Base-by-base conservation (phyloP, 1,140 invertebrate species). In the Drosophila ambigua region DNA sequence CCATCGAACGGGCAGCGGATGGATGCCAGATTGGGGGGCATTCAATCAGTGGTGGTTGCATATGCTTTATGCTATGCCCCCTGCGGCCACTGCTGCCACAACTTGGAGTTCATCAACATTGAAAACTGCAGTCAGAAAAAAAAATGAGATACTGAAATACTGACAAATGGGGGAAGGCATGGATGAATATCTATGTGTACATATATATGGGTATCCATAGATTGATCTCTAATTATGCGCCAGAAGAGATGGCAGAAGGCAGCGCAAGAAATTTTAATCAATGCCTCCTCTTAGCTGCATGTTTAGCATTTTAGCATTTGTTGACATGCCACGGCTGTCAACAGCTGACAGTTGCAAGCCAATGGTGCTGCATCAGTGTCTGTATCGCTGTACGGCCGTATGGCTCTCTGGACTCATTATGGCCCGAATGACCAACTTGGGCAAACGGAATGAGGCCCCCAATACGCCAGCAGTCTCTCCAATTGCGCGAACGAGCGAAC, bases 281-380 rank as follows among this genome's bases (percentile, higher is more conserved):
- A 85, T 79, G 83, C 78, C 68, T 74, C 60, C 35, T 39, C 35
- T 39, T 52, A 50, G 75, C 66, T 65, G 79, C 51, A 78, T 79
- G 83, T 74, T 85, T 74, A 62, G 72, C 78, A 87, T 87, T 76
- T 87, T 82, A 66, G 72, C 82, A 85, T 85, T 85, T 82, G 74
- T 88, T 84, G 82, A 87, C 82, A 87, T 87, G 82, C 82, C 82
- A 87, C 83, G 82, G 82, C 82, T 87, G 83, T 85, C 82, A 85
- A 69, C 82, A 85, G 82, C 75, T 85, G 82, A 85, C 82, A 82
- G 58, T 55, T 80, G 44, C 46, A 65, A 61, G 51, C 35, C 43
- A 11, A 39, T 39, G 35, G 11, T 39, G 35, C 35, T 13, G 9
- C 35, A 35, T 13, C 35, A 5, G 4, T 5, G 35, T 31, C 39